phyloP scores from a whole-genome alignment of 2,888 invertebrate species.

The Himalopsyche anomala region DNA sequence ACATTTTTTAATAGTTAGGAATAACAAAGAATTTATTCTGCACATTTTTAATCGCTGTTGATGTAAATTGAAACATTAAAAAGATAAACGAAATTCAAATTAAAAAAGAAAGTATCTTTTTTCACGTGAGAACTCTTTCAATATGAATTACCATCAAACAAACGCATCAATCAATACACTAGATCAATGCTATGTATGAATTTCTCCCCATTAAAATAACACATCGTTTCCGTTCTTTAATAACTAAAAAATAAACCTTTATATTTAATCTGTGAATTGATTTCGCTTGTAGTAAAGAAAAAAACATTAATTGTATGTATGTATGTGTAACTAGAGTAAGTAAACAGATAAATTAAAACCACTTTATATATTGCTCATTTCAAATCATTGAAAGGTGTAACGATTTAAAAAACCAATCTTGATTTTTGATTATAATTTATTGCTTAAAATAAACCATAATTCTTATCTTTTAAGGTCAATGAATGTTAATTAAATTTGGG shows the following conservation, averaged over 20 bases:
- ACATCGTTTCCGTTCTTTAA: conserved; percentile 13
- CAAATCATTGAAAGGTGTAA: conserved; percentile 11
- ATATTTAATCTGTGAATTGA: not conserved
- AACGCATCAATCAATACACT: not conserved
- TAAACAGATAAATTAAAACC: not conserved
- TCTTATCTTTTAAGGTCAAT: conserved; percentile 26
- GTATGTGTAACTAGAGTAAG: not conserved
- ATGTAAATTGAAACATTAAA: not conserved
- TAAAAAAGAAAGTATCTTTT: conserved; percentile 27
- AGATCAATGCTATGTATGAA: not conserved
- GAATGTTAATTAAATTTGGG: conserved; percentile 12
- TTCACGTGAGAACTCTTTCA: conserved; percentile 21
- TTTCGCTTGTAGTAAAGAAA: not conserved
- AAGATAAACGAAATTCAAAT: conserved; percentile 10
- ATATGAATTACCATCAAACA: not conserved
- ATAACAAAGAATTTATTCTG: not conserved
- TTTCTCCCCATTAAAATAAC: conserved; percentile 13
- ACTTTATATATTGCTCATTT: conserved; percentile 17
- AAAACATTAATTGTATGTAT: not conserved
- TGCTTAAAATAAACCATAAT: conserved; percentile 4
- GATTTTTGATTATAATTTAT: conserved; percentile 19
- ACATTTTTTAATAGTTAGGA: not conserved
- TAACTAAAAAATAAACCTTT: not conserved
- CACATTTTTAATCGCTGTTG: not conserved
- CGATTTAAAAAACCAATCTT: not conserved